Percentiles rank a stretch among this genome's conserved stretches.
These are phyloP conservation scores for Chelon auratus DNA, from an alignment of 2,797 vertebrate species.

Conservation along the genomic window DNA sequence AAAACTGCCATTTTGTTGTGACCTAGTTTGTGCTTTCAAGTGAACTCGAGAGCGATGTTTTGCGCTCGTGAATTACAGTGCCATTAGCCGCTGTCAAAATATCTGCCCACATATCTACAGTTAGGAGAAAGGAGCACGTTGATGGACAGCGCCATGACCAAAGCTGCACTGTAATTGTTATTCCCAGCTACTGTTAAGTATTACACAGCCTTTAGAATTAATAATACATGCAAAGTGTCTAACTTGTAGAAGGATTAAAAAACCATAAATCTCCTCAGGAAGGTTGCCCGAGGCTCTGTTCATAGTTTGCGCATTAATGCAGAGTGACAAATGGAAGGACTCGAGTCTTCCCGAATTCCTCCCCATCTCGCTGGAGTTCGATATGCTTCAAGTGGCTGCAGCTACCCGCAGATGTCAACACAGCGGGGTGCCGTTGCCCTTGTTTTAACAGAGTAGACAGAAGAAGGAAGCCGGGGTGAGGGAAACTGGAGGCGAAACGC, in stretches of 20 bases:
- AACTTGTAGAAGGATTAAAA: slow-evolving; percentile 58
- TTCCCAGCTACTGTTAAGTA: slow-evolving; percentile 46
- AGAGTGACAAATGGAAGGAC: slow-evolving; percentile 59
- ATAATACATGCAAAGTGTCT: slow-evolving; percentile 68
- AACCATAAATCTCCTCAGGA: slow-evolving; percentile 56
- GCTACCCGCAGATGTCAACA: slow-evolving; percentile 42
- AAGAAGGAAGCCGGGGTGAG: slow-evolving; percentile 15
- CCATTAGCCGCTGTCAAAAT: slow-evolving; percentile 33
- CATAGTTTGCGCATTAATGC: slow-evolving; percentile 65
- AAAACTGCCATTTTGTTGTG: slow-evolving; percentile 71
- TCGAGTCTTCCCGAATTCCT: slow-evolving; percentile 42
- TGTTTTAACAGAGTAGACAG: slow-evolving; percentile 47
- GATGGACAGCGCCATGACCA: slow-evolving; percentile 34
- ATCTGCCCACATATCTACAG: slow-evolving; percentile 21
- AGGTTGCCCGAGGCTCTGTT: slow-evolving; percentile 50
- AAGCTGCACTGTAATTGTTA: slow-evolving; percentile 49
- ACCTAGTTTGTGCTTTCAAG: slow-evolving; percentile 43
- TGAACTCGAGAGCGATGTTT: slow-evolving; percentile 12
- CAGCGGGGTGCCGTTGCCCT: slow-evolving; percentile 52
- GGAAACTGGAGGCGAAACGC: slow-evolving; percentile 28
- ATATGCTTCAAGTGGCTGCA: slow-evolving; percentile 64
- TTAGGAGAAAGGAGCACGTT: slow-evolving; percentile 20
- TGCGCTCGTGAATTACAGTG: slow-evolving; percentile 13
- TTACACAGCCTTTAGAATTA: slow-evolving; percentile 58
- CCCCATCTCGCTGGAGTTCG: slow-evolving; percentile 44